Base-by-base conservation (phyloP, 2,888 invertebrate genomes). In the Torymus aiolomorphi region DNA sequence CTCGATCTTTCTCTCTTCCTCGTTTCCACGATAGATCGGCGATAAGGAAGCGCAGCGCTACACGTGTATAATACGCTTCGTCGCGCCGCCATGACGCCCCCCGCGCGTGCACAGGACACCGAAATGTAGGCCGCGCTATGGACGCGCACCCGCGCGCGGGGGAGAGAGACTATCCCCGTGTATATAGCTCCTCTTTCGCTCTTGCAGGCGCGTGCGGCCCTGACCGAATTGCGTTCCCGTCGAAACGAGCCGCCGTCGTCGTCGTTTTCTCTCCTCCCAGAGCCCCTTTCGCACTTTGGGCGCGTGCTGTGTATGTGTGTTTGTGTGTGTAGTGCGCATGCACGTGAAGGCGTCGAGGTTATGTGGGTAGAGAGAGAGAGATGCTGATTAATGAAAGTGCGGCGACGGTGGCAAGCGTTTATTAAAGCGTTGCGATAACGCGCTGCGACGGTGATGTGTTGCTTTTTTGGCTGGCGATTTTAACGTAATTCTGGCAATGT, bases 101-200 rank as follows among this genome's bases (percentile, higher is more conserved):
- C 2, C 8, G 31, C 31, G 31, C 31, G 3, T 3, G 2, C 4
- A 31, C 31, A 31, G 31, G 31, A 31, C 31, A 31, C 31, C 31
- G 83, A 84, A 86, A 86, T 87, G 84, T 86, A 85, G 87, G 87
- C 85, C 86, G 84, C 85, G 85, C 86, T 87, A 86, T 86, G 84
- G 86, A 86, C 42, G 14, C 56, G n/a, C 24, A n/a, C n/a, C 85
- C 86, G 84, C 14, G 24, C 12, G 11, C 5, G 24, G 0, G 57
- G 59, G 62, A 10, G 54, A 52, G 63, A 54, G 31, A 31, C 31
- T 31, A 42, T 73, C 54, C 51, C 66, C 65, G 80, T n/a, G 16
- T 18, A 13, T 42, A 31, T 31, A 31, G 31, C 3, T 31, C 56
- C 65, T 74, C 57, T 62, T 66, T 42, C 65, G 24, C 54, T 63